These are phyloP conservation scores for Pangasius krempfi DNA, from an alignment of 2,797 vertebrate genomes.

Conservation along the genomic window DNA sequence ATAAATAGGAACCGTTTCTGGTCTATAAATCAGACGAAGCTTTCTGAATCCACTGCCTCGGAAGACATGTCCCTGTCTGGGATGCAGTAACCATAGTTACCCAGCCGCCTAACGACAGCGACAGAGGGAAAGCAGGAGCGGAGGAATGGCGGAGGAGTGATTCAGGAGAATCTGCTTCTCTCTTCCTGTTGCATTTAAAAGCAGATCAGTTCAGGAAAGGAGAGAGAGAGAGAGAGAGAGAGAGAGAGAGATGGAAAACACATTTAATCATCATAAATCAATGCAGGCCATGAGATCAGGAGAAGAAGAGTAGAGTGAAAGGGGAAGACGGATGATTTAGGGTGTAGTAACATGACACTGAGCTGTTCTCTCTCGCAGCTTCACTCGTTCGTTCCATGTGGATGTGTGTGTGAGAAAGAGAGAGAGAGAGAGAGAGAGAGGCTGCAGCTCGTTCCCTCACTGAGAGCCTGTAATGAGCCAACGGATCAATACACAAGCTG, in stretches of 20 bases:
- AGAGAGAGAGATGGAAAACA: not conserved
- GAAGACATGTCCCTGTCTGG: constrained; percentile 26
- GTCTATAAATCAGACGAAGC: not conserved
- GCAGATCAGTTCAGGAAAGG: not conserved
- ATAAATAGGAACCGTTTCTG: not conserved
- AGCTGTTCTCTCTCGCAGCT: not conserved
- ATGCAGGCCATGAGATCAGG: not conserved
- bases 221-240: not conserved
- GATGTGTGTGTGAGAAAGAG: not conserved
- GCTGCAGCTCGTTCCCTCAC: constrained; percentile 22
- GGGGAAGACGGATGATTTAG: not conserved
- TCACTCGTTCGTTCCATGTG: constrained; percentile 6
- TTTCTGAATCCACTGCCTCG: constrained; percentile 1
- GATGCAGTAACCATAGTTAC: constrained; percentile 53
- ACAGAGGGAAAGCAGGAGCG: not conserved
- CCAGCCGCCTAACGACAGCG: not conserved
- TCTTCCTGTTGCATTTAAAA: constrained; percentile 1
- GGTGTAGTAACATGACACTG: constrained; percentile 18
- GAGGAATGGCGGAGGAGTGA: constrained; percentile 30
- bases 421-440: not conserved
- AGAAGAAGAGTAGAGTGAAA: not conserved
- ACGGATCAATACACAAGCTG: constrained; percentile 45
- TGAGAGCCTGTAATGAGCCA: constrained; percentile 33
- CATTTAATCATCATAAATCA: constrained; percentile 1
- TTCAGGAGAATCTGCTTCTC: constrained; percentile 24